Base-by-base conservation (phyloP, 2,888 invertebrate genomes). In the Mesopsocus fuscifrons region DNA sequence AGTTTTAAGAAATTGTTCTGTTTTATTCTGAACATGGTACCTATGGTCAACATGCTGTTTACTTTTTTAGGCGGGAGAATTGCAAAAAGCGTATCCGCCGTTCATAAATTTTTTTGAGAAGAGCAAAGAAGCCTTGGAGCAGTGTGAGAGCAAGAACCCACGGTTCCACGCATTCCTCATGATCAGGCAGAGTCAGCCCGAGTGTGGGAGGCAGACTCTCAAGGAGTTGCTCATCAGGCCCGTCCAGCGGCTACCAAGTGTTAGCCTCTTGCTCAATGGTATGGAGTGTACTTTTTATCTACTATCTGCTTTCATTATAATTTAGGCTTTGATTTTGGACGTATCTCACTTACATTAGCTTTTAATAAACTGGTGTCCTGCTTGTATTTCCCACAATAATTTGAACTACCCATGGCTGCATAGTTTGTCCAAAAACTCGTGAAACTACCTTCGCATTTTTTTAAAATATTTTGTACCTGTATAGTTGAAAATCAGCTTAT, bases 21-120 rank as follows among this genome's bases (percentile, higher is more conserved):
- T n/a, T n/a, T n/a, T n/a, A n/a, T n/a, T n/a, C n/a, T n/a, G n/a
- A n/a, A n/a, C n/a, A n/a, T n/a, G n/a, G n/a, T n/a, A n/a, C n/a
- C n/a, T n/a, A n/a, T n/a, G n/a, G n/a, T n/a, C n/a, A n/a, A n/a
- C n/a, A n/a, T n/a, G n/a, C n/a, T n/a, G n/a, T n/a, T n/a, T n/a
- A n/a, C n/a, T n/a, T n/a, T n/a, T n/a, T n/a, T n/a, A n/a, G 68
- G 80, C 84, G 43, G 78, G 82, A 43, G 88, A 84, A 55, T 69
- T 97, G 58, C 72, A 83, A 51, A 91, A 87, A 63, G 87, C 91
- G 1, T 98, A 98, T 66, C 95, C 95, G 48, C 91, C 94, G 16
- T 98, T 92, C 65, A 84, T 98, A 44, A 98, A 98, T 66, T 95
- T 87, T 66, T 95, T 94, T 62, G 95, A 97, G 63, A 85, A 88